These are phyloP conservation scores for Chrysolina americana DNA, from an alignment of 2,888 invertebrate genomes.

Conservation along the genomic window DNA sequence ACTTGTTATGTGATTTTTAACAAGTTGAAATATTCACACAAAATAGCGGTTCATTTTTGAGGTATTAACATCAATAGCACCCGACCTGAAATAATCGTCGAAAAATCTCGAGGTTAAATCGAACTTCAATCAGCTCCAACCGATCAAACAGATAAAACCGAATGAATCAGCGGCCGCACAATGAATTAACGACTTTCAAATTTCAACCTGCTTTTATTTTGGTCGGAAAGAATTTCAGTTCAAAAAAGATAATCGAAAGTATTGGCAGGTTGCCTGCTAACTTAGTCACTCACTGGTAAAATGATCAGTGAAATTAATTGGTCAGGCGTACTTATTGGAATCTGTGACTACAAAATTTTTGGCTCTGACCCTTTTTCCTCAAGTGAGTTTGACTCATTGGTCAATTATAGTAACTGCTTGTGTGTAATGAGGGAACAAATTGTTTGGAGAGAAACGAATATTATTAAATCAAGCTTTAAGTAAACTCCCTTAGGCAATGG, in stretches of 20 bases:
- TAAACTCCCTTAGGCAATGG: too few relatives aligned
- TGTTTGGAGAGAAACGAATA: too few relatives aligned
- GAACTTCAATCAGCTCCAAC: slow-evolving; percentile 32
- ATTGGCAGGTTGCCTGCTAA: slow-evolving; percentile 32
- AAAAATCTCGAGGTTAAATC: slow-evolving; percentile 36
- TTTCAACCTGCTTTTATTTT: slow-evolving; percentile 28
- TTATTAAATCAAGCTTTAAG: too few relatives aligned
- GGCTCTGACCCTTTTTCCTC: neutral
- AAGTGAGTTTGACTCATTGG: neutral
- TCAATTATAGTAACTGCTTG: neutral
- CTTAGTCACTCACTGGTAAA: slow-evolving; percentile 19
- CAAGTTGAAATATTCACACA: neutral
- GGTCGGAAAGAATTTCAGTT: slow-evolving; percentile 24
- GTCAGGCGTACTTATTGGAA: neutral
- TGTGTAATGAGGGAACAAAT: too few relatives aligned
- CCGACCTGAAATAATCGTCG: slow-evolving; percentile 16
- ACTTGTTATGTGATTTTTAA: too few relatives aligned
- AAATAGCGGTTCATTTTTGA: neutral
- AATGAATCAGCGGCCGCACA: slow-evolving; percentile 27
- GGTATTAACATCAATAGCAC: neutral
- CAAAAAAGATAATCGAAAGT: slow-evolving; percentile 24
- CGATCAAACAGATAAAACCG: slow-evolving; percentile 35
- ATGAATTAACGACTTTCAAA: slow-evolving; percentile 34
- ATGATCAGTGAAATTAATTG: neutral
- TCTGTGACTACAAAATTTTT: neutral